Base-by-base conservation (phyloP, 2,113 vertebrate genomes). In the Mus spicilegus region DNA sequence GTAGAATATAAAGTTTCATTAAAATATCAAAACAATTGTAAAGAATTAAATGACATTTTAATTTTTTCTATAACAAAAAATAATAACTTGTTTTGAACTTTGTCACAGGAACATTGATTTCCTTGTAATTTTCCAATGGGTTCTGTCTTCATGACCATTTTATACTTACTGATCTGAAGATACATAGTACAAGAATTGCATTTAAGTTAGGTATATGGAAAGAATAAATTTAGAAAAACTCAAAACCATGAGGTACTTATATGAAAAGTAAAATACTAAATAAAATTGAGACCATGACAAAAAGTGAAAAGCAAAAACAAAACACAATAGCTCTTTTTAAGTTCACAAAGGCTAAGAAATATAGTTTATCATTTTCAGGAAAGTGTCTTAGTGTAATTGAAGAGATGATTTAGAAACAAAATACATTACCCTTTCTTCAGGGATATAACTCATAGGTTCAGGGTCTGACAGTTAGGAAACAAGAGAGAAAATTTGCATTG, bases 261-360 rank as follows among this genome's bases (percentile, higher is more conserved):
- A 67, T 30, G 63, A 67, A 67, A 67, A 67, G 3, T 30, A 28
- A 30, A 30, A 54, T 63, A 5, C 30, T 54, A n/a, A 26, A 82
- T 20, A 58, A 39, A 58, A 81, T 14, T 56, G 9, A 58, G 13
- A 56, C 5, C 11, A 4, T 82, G 54, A 5, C 7, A 26, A 82
- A 26, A 10, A 58, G 54, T 58, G 11, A 81, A 58, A 80, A 24
- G 1, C 5, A 14, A 39, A 58, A 39, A 4, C 9, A 26, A 42
- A 61, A 39, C 10, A 36, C 33, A 36, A 80, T 36, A 81, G 10
- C 11, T n/a, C 22, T 3, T n/a, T 19, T 13, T n/a, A 61, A 61
- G 6, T 13, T 61, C 6, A 1, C 24, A 39, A 61, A 17, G 63
- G 0, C 7, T 46, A 19, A 42, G 7, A 85, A 33, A 11, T 8